A percentile compares a stretch with the other conserved stretches of the same genome.
phyloP scores from a whole-genome alignment of 2,888 invertebrate genomes.

The Arctia plantaginis region DNA sequence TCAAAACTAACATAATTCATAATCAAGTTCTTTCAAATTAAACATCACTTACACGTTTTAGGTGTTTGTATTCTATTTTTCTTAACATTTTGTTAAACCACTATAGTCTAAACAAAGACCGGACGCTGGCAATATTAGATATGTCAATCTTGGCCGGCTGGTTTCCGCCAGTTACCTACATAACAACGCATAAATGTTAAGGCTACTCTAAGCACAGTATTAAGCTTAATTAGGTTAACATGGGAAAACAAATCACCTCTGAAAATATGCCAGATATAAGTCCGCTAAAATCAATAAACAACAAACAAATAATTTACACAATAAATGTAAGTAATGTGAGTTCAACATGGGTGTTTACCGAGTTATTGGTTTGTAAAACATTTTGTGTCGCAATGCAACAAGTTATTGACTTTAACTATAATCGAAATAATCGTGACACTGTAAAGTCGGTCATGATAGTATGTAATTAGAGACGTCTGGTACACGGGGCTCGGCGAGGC shows the following conservation, averaged over 20 bases:
- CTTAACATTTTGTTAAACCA: neutral
- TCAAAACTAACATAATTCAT: neutral
- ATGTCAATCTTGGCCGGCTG: neutral
- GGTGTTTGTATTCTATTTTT: neutral
- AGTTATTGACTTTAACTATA: slow-evolving; percentile 70
- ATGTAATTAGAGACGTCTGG: slow-evolving; percentile 78
- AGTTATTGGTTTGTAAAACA: slow-evolving; percentile 40
- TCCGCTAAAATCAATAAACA: slow-evolving; percentile 27
- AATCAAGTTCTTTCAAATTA: neutral
- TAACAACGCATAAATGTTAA: neutral
- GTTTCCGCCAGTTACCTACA: neutral
- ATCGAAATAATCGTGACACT: slow-evolving; percentile 71
- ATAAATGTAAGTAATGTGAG: slow-evolving; percentile 29
- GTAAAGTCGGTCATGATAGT: slow-evolving; percentile 77
- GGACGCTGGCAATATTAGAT: neutral
- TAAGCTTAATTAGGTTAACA: neutral
- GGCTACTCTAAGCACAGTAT: slow-evolving; percentile 1
- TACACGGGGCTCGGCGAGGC: slow-evolving; percentile 63
- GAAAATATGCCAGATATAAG: neutral
- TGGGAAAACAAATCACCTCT: neutral
- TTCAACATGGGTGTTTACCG: slow-evolving; percentile 26
- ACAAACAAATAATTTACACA: slow-evolving; percentile 20
- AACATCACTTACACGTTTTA: neutral
- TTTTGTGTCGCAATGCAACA: slow-evolving; percentile 56
- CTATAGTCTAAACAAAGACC: neutral